phyloP scores from a whole-genome alignment of 2,797 vertebrate species.

The Eleutherodactylus coqui region DNA sequence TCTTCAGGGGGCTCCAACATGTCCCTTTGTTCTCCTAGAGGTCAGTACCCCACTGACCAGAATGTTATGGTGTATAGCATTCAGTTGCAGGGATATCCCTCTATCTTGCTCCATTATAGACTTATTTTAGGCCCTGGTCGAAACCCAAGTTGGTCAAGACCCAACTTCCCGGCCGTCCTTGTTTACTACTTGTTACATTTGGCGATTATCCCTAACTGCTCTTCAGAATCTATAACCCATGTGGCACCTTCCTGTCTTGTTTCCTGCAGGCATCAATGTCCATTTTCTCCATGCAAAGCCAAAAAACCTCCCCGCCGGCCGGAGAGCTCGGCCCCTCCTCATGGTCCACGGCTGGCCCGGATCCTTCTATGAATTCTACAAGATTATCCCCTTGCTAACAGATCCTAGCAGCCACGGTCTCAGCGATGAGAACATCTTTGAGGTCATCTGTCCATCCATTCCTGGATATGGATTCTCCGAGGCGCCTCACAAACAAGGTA shows the following conservation, averaged over 20 bases:
- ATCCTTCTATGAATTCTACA: conserved; percentile 80
- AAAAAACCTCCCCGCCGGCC: conserved; percentile 63
- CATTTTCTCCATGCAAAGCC: conserved; percentile 79
- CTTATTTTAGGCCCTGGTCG: too few species aligned
- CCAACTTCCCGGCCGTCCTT: too few species aligned
- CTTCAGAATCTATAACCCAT: too few species aligned
- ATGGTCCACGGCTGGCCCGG: conserved; percentile 82
- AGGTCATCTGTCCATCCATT: conserved; percentile 80
- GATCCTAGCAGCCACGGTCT: conserved; percentile 73
- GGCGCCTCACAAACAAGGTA: conserved; percentile 78
- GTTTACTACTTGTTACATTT: too few species aligned
- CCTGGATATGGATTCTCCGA: conserved; percentile 81
- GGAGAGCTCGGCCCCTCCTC: conserved; percentile 72
- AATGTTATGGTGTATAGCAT: too few species aligned
- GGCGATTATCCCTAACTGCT: too few species aligned
- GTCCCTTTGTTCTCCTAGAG: too few species aligned
- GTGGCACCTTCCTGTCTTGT: not conserved
- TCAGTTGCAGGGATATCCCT: too few species aligned
- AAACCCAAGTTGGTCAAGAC: too few species aligned
- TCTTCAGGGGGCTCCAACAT: too few species aligned
- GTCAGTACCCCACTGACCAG: too few species aligned
- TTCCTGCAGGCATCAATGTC: conserved; percentile 75
- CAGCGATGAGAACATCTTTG: conserved; percentile 69
- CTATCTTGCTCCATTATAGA: too few species aligned
- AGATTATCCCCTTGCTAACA: conserved; percentile 77